Evolutionary conservation across 2,113 vertebrate genomes (phyloP).

Genomic region (Cranoglanis bouderius): DNA sequence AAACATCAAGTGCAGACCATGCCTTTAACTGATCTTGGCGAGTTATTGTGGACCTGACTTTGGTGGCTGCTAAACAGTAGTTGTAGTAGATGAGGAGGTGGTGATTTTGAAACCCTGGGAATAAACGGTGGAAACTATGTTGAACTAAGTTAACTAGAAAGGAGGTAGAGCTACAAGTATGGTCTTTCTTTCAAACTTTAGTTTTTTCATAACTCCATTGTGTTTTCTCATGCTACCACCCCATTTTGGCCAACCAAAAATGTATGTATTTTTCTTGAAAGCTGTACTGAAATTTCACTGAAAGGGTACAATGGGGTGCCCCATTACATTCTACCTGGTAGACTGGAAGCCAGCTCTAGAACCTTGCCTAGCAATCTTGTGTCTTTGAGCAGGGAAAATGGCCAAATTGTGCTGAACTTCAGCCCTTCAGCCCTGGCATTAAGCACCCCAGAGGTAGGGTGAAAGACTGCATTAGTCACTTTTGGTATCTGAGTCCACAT

Average conservation of each 20-base stretch:
- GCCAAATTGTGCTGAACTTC: neutral
- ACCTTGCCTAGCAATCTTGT: neutral
- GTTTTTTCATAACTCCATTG: neutral
- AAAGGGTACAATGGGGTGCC: neutral
- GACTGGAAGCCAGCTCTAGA: neutral
- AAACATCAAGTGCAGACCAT: neutral
- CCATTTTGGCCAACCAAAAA: neutral
- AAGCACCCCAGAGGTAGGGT: neutral
- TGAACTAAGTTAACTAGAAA: neutral
- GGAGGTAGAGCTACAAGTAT: neutral
- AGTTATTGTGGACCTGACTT: neutral
- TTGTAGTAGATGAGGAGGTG: neutral
- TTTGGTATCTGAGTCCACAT: neutral
- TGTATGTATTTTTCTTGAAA: neutral
- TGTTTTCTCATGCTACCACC: neutral
- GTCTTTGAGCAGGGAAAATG: neutral
- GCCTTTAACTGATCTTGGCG: neutral
- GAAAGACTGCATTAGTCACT: neutral
- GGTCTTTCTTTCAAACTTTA: constrained; percentile 1
- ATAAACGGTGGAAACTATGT: neutral
- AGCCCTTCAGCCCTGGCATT: neutral
- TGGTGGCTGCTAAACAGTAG: neutral
- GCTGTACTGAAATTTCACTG: too few species aligned
- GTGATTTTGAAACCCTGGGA: neutral
- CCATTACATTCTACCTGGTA: neutral